Evolutionary conservation across 2,888 invertebrate genomes (phyloP).

Genomic region (Griposia aprilina): DNA sequence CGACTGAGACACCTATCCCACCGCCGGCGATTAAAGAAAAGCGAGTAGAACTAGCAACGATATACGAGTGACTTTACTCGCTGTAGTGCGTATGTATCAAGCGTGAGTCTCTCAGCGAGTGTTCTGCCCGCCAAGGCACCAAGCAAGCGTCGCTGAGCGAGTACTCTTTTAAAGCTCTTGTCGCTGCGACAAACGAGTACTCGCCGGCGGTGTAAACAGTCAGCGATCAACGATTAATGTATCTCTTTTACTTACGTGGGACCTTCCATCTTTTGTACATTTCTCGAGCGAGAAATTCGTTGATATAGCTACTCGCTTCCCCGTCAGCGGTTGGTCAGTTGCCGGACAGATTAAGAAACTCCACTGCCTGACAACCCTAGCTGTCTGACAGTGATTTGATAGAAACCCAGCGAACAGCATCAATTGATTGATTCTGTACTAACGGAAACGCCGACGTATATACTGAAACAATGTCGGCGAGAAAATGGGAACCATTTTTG

Average conservation of each 20-base stretch:
- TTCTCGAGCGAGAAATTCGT: neutral
- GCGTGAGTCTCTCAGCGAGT: neutral
- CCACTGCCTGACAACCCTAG: conserved; percentile 41
- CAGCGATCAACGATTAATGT: neutral
- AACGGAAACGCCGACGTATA: conserved; percentile 21
- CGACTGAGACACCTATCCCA: neutral
- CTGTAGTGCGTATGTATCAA: too few species aligned
- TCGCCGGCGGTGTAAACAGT: too few species aligned
- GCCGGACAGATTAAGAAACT: neutral
- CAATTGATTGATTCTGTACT: conserved; percentile 56
- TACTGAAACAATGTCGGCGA: conserved; percentile 49
- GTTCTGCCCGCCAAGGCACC: neutral
- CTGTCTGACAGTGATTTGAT: conserved; percentile 42
- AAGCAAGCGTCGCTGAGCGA: neutral
- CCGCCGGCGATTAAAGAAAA: neutral
- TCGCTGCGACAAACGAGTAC: neutral
- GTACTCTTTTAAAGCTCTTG: neutral
- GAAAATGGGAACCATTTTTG: conserved; percentile 35
- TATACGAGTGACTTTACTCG: too few species aligned
- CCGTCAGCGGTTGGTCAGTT: neutral
- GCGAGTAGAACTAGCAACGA: neutral
- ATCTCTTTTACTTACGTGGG: neutral
- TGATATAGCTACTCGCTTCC: neutral
- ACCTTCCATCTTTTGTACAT: neutral
- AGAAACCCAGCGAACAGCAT: conserved; percentile 32